Evolutionary conservation across 2,888 invertebrate species (phyloP), one percentile per base, ranked within the genome.

Genomic region (Eristalis tenax): DNA sequence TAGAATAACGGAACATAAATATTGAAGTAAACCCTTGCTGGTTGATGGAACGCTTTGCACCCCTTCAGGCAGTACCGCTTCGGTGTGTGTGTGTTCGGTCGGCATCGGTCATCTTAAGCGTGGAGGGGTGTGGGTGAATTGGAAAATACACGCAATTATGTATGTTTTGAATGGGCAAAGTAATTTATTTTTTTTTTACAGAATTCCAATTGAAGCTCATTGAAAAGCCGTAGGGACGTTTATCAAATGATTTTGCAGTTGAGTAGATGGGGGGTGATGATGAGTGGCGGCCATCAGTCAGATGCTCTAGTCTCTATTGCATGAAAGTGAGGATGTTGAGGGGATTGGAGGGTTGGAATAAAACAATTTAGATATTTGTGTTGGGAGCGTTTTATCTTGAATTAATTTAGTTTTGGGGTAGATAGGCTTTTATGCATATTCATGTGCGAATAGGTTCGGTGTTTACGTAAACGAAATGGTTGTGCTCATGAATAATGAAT

Each of bases 341-440:
- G 40, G 32, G 15, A 56, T 18, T 23, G 38, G 38, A 74, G 43
- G 43, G 50, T 69, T 73, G 68, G 69, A 80, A 76, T 80, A 84
- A 77, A 81, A 26, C 68, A 73, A 69, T 81, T 84, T 69, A 69
- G 85, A 85, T 85, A 81, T 81, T 85, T 85, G 73, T 74, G 76
- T 68, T 80, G 80, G 61, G 69, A 82, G 76, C 77, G 86, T 82
- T 82, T 86, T 83, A 82, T 82, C 83, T 86, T 70, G 78, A 86
- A 86, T 86, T 78, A 78, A 86, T 83, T 86, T 71, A 75, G 75
- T 71, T 63, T 61, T 81, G 38, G 40, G 70, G 22, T 26, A 50
- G 35, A 26, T 32, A 43, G 65, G 43, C 22, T 28, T 70, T 66
- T 65, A 83, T 86, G 86, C 83, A 86, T 86, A 86, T 83, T 86